These are phyloP conservation scores for Opisthocomus hoazin DNA, from an alignment of 2,113 vertebrate species.

Conservation along the genomic window DNA sequence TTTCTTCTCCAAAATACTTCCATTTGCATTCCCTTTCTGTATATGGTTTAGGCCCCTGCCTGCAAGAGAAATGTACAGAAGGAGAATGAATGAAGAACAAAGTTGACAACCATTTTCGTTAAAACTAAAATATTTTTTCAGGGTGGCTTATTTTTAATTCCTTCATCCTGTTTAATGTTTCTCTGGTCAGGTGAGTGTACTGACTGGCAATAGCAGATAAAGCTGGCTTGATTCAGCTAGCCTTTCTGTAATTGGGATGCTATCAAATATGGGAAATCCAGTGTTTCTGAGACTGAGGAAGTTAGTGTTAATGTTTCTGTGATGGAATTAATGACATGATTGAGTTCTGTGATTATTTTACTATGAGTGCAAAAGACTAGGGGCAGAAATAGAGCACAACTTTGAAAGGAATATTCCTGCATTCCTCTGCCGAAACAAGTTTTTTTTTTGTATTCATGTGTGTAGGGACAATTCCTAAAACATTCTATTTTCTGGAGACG, in stretches of 20 bases:
- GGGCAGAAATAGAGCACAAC: background rate
- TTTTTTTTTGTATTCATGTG: background rate
- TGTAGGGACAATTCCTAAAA: background rate
- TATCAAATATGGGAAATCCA: background rate
- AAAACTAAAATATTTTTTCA: background rate
- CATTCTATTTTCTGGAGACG: background rate
- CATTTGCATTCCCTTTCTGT: background rate
- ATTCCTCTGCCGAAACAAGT: background rate
- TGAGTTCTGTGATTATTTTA: background rate
- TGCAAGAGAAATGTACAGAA: background rate
- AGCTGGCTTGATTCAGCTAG: background rate
- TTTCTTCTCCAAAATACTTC: background rate
- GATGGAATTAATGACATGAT: background rate
- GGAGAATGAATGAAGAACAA: background rate
- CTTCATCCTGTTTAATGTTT: background rate
- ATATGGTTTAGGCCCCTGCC: fast-evolving
- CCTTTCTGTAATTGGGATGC: background rate
- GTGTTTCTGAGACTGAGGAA: background rate
- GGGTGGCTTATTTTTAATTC: background rate
- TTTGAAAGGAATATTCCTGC: background rate
- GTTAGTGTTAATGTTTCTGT: background rate
- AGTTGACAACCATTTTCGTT: background rate
- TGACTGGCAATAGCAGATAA: background rate
- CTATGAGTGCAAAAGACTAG: background rate
- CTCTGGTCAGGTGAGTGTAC: background rate